Evolutionary conservation across 2,888 invertebrate species (phyloP), one percentile per base, ranked within the genome.

Genomic region (Caenorhabditis sp.): DNA sequence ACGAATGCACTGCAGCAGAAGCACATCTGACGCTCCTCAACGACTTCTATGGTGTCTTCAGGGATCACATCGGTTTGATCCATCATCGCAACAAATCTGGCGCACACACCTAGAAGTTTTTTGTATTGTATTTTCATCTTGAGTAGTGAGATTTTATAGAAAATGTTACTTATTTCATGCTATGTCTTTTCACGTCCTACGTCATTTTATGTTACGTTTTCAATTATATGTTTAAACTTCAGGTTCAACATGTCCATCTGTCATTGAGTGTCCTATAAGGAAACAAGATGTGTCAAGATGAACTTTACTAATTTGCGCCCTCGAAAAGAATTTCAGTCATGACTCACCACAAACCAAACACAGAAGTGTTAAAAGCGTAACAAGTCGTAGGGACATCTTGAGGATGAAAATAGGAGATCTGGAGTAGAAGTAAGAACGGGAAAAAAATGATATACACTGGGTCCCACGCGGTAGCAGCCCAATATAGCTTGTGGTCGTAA

Each of bases 1-100:
- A 87, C 86, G 59, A 86, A 88, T 12, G 88, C 85, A 19, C 88
- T 61, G 54, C 88, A 88, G 44, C 88, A 88, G 76, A 88, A 88
- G 73, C 88, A 88, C 47, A 85, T 72, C 64, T 84, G 79, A 38
- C 81, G 79, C 38, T 66, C 63, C 14, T 84, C 80, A 35, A 77
- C 84, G 0, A 26, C 56, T 19, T 74, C 80, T 0, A 69, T 38
- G 1, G 44, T 22, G 12, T 73, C 73, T n/a, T 80, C 80, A 1
- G 80, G 72, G 0, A 64, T 58, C 19, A 79, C 72, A 8, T 72
- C 79, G 38, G 41, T 44, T 41, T 58, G 58, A 19, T 80, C 73
- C 3, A 80, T 38, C 66, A 80, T 51, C 5, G 73, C 59, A 8
- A 80, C 19, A n/a, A 58, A 66, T 10, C 73, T 80, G n/a, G 72